These are phyloP conservation scores for Hipparchia semele DNA, from an alignment of 2,888 invertebrate species.

Conservation along the genomic window DNA sequence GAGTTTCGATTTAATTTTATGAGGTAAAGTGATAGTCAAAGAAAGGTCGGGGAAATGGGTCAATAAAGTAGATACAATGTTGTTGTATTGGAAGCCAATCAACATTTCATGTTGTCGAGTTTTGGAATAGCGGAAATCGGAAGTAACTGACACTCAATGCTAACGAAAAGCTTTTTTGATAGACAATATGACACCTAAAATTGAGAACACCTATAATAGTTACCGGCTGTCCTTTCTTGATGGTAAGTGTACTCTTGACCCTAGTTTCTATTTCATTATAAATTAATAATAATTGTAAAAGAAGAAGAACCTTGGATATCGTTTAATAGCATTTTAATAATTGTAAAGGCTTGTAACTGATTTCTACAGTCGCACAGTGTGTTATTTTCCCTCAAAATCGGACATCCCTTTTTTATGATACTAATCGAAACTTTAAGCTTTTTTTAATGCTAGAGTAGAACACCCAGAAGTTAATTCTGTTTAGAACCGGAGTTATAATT, in stretches of 20 bases:
- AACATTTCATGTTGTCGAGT: conserved; percentile 9
- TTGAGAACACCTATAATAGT: not conserved
- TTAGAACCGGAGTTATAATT: too few species aligned
- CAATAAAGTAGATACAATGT: conserved; percentile 8
- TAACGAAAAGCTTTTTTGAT: conserved; percentile 8
- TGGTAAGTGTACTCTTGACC: not conserved
- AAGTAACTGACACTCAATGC: conserved; percentile 7
- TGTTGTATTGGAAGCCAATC: conserved; percentile 5
- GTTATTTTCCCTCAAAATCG: too few species aligned
- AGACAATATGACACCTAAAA: not conserved
- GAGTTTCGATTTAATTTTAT: conserved; percentile 2
- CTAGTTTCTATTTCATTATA: not conserved
- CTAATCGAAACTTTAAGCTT: too few species aligned
- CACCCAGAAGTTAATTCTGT: too few species aligned
- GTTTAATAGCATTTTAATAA: too few species aligned
- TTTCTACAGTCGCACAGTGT: too few species aligned
- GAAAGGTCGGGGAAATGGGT: conserved; percentile 3
- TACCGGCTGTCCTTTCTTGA: not conserved
- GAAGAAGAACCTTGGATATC: too few species aligned
- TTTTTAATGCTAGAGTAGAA: too few species aligned
- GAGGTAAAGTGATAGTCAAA: not conserved
- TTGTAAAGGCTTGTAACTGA: too few species aligned
- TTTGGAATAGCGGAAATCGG: conserved; percentile 1
- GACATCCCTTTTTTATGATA: too few species aligned
- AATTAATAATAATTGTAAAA: not conserved